Evolutionary conservation across 2,888 invertebrate species (phyloP).

Genomic region (Drosophila mimica): DNA sequence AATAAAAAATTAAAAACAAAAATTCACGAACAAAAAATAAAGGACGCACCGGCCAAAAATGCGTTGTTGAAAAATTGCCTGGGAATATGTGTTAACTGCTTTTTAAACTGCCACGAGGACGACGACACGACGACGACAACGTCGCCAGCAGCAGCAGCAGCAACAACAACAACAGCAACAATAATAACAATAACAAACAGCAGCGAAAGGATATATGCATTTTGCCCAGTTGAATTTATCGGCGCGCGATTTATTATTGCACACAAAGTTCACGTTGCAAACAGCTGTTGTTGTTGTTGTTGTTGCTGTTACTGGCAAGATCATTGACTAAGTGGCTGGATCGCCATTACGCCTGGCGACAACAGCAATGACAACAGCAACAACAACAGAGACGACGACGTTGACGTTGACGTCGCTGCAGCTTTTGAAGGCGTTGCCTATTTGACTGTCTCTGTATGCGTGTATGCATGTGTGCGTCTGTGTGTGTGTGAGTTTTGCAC

Average conservation of each 20-base stretch:
- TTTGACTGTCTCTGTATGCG: conserved; percentile 53
- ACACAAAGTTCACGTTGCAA: conserved; percentile 37
- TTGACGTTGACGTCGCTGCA: conserved; percentile 48
- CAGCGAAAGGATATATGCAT: conserved; percentile 68
- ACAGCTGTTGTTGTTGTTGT: conserved; percentile 60
- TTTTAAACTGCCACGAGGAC: conserved; percentile 83
- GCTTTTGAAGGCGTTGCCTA: conserved; percentile 83
- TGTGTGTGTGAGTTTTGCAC: conserved; percentile 34
- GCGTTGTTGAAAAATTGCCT: conserved; percentile 83
- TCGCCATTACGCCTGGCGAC: conserved; percentile 53
- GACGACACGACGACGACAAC: conserved; percentile 74
- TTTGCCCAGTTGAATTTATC: conserved; percentile 70
- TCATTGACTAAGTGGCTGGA: conserved; percentile 74
- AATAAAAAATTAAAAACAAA: conserved; percentile 23
- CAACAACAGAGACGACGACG: conserved; percentile 10
- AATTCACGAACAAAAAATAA: conserved; percentile 17
- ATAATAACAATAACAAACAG: conserved; percentile 33
- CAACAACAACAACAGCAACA: conserved; percentile 19
- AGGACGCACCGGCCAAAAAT: conserved; percentile 72
- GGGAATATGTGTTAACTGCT: conserved; percentile 85
- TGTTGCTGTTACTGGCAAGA: conserved; percentile 56
- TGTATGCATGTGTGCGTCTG: conserved; percentile 38
- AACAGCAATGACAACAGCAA: conserved; percentile 8
- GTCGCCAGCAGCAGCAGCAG: conserved; percentile 19
- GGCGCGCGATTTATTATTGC: conserved; percentile 68